Conservation (phyloP, 2,113 vertebrate species). For the Gymnocephalus cernua region DNA sequence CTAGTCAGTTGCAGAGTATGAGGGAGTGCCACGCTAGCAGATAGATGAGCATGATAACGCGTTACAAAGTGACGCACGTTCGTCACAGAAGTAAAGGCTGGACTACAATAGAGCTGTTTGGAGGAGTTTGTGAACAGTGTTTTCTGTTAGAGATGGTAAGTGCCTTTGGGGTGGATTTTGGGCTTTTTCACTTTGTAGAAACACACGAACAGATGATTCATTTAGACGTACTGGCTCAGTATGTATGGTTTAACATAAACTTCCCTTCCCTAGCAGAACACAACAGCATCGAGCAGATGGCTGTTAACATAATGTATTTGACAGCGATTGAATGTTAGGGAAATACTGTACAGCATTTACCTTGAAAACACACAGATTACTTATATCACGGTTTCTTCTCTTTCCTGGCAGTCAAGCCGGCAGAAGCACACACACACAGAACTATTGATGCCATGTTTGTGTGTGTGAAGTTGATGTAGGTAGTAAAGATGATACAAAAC, state of each 20-base stretch:
- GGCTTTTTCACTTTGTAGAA: no score
- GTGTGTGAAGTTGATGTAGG: slow-evolving; percentile 26
- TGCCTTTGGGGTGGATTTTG: no score
- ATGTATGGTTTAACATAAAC: not conserved
- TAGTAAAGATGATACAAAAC: slow-evolving; percentile 47
- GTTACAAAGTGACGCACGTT: no score
- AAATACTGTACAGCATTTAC: slow-evolving; percentile 49
- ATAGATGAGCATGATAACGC: no score
- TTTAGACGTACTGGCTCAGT: not conserved
- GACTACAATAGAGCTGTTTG: no score
- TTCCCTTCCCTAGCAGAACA: slow-evolving; percentile 18
- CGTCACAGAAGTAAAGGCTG: no score
- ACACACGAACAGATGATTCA: no score
- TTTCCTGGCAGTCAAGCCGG: slow-evolving; percentile 17
- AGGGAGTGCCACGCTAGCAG: no score
- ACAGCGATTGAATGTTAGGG: slow-evolving; percentile 23
- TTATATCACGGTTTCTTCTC: slow-evolving; percentile 15
- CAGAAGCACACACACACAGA: not conserved
- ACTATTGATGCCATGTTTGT: slow-evolving; percentile 33
- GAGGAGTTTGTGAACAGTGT: no score
- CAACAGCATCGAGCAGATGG: slow-evolving; percentile 31
- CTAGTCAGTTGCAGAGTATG: no score
- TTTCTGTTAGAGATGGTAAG: no score
- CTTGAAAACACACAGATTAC: slow-evolving; percentile 32
- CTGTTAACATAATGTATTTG: slow-evolving; percentile 31